Conservation (phyloP, 1,140 invertebrate species). For the Dolichoris vasculosae region DNA sequence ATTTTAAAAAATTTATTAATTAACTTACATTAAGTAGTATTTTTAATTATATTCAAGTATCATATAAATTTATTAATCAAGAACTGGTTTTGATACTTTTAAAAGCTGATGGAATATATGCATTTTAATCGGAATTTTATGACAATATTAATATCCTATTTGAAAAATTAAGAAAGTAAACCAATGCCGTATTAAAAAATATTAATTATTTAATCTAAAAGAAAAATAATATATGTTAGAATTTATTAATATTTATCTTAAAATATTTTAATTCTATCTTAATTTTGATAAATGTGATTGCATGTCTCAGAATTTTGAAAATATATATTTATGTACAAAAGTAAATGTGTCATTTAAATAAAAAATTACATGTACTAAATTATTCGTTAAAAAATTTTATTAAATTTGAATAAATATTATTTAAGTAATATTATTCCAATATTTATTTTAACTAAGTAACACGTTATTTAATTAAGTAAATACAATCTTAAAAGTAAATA, state of each 20-base stretch:
- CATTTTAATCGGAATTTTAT: background rate
- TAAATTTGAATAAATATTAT: background rate
- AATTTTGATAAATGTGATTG: background rate
- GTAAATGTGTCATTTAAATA: background rate
- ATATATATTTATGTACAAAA: background rate
- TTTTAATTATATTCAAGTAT: background rate
- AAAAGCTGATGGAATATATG: slow-evolving; percentile 1
- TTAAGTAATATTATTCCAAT: background rate
- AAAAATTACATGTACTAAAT: background rate
- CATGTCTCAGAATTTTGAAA: background rate
- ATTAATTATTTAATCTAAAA: background rate
- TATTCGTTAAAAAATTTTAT: background rate
- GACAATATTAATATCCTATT: background rate
- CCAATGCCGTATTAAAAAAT: background rate
- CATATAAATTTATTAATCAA: background rate
- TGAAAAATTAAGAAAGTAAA: background rate
- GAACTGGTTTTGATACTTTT: background rate
- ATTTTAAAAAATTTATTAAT: background rate
- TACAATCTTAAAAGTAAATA: background rate
- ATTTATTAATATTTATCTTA: background rate
- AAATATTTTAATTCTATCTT: background rate
- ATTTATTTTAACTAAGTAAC: background rate
- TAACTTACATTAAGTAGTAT: background rate
- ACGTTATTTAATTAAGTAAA: background rate
- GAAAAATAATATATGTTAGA: background rate